phyloP scores from a whole-genome alignment of 92 coral and sea anemone genomes.

The Diadumene lineata region DNA sequence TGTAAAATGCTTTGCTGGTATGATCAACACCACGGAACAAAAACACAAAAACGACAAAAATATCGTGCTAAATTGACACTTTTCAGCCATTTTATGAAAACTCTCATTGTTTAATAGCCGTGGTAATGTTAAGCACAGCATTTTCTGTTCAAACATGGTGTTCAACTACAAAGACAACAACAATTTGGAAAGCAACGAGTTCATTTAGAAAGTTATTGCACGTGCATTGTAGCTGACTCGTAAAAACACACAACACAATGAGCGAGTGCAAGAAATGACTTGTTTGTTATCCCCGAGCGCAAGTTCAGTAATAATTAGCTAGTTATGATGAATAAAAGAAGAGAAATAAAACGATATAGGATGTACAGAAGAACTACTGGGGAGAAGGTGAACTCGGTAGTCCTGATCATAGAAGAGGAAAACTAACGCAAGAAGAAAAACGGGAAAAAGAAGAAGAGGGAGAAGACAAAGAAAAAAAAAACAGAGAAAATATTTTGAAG shows the following conservation, averaged over 20 bases:
- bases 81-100: conserved; percentile 24
- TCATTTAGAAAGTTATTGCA: no score
- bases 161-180: neutral
- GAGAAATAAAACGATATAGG: no score
- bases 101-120: conserved; percentile 14
- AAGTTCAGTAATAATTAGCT: no score
- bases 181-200: no score
- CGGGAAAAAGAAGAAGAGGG: neutral
- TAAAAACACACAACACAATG: no score
- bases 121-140: neutral
- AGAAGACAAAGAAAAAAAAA: neutral
- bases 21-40: conserved; percentile 3
- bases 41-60: conserved; percentile 18
- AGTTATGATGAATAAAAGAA: no score
- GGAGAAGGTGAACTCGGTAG: neutral
- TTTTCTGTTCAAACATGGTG: conserved; percentile 21
- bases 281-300: no score
- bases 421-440: neutral
- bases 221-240: no score
- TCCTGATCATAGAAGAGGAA: conserved; percentile 8
- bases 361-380: neutral
- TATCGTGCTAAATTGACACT: conserved; percentile 23
- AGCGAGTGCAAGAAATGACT: no score
- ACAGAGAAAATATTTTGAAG: neutral
- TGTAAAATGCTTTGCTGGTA: conserved; percentile 12